A percentile compares a stretch with the other conserved stretches of the same genome.
phyloP scores from a whole-genome alignment of 2,888 invertebrate genomes.

The Antheraea yamamai region DNA sequence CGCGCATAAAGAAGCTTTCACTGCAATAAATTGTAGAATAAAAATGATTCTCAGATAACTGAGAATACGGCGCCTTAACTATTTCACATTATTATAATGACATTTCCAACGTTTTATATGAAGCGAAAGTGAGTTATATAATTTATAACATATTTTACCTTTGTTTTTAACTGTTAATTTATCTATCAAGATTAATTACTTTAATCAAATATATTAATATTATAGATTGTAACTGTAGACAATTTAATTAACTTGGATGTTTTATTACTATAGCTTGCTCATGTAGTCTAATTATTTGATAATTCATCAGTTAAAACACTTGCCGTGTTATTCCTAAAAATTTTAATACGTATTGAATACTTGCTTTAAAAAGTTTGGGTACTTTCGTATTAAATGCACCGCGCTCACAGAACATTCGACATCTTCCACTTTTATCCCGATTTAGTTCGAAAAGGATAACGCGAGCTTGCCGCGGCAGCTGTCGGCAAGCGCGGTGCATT shows the following conservation, averaged over 20 bases:
- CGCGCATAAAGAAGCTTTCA: no score
- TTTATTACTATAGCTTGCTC: background rate
- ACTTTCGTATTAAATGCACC: no score
- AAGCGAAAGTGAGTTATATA: constrained; percentile 44
- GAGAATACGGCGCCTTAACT: background rate
- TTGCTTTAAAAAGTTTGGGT: no score
- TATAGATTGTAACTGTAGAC: background rate
- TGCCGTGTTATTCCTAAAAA: no score
- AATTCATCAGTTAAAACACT: background rate
- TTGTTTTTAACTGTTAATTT: constrained; percentile 14
- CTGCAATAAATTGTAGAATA: no score
- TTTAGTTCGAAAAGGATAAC: no score
- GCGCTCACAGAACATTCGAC: no score
- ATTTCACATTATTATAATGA: constrained; percentile 18
- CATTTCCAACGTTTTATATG: constrained; percentile 28
- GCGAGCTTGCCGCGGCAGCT: no score
- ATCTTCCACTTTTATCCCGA: no score
- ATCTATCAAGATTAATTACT: constrained; percentile 6
- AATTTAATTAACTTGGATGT: background rate
- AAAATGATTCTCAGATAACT: no score
- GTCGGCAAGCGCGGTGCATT: no score
- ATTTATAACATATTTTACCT: constrained; percentile 21
- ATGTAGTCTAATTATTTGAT: background rate
- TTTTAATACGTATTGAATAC: no score
- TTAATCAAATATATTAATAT: background rate